Base-by-base conservation (phyloP, 2,113 vertebrate genomes). In the Sturnus vulgaris region DNA sequence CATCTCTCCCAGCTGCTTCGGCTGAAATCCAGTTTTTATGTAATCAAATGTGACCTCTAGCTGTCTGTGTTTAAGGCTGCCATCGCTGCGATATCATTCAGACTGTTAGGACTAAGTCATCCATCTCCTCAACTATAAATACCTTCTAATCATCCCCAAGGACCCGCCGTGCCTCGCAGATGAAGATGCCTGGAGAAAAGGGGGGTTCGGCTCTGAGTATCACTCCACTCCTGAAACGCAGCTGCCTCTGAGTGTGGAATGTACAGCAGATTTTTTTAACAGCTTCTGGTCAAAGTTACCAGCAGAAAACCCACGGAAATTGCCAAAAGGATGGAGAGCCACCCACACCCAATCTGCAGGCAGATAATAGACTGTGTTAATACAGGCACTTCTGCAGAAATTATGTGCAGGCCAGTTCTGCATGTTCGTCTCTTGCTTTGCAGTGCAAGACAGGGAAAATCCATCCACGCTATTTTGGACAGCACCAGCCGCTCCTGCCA, bases 111-210 rank as follows among this genome's bases (percentile, higher is more conserved):
- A 86, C 90, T 86, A 94, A 97, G 88, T 49, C 93, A 96, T 97
- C 39, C 79, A 77, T 95, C 97, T 95, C 93, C 82, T 97, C 91
- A 66, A 94, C 93, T 96, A 94, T 92, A 96, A 96, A 96, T 90
- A 97, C 93, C 95, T 97, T 94, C 49, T 94, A 92, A 97, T 92
- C 93, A 95, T 65, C 88, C 90, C 86, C 4, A 56, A 92, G 90
- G 88, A 86, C 90, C 64, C 47, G 82, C 79, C 77, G 82, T 55
- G 50, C 78, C 94, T 93, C n/a, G 18, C 10, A 92, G 82, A 92
- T 71, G 76, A 83, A 90, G 90, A 64, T 5, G 85, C 76, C 90
- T 84, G 77, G 65, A 79, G 89, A 55, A 93, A 92, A 84, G 57
- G 60, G 44, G 59, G 65, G 40, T 15, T 93, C 0, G 1, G 24